Conservation (phyloP, 2,113 vertebrate genomes). For the Crotalus viridis region DNA sequence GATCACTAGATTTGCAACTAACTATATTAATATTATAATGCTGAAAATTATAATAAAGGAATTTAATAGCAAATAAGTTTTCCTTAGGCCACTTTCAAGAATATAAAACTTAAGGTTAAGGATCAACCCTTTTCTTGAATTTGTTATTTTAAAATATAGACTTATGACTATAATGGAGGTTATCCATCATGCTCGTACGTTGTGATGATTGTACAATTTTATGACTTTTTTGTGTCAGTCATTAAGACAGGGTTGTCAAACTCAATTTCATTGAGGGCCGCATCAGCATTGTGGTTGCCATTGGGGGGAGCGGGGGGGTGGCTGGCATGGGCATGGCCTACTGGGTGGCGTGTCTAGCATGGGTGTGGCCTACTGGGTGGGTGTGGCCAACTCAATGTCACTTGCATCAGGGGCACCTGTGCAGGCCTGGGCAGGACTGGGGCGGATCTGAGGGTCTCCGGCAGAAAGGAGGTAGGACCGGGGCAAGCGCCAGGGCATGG, state of each 20-base stretch:
- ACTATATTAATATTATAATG: slow-evolving; percentile 41
- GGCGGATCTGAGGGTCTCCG: no score
- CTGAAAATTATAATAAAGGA: slow-evolving; percentile 23
- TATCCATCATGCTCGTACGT: background rate
- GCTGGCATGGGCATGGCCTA: no score
- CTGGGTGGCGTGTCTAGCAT: no score
- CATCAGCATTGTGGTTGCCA: no score
- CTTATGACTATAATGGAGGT: background rate
- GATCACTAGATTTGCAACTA: slow-evolving; percentile 36
- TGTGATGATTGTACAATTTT: background rate
- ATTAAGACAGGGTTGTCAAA: background rate
- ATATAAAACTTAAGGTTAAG: slow-evolving; percentile 6
- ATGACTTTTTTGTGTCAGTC: background rate
- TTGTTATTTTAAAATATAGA: background rate
- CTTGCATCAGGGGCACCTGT: no score
- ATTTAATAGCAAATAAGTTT: slow-evolving; percentile 19
- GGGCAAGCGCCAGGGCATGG: no score
- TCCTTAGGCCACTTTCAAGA: slow-evolving; percentile 32
- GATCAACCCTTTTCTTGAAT: slow-evolving; percentile 9
- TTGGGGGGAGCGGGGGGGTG: no score
- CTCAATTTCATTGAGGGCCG: no score
- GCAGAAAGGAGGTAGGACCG: no score
- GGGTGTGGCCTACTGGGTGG: no score
- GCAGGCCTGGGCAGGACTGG: no score
- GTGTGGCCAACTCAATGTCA: no score